Percentiles rank a stretch among this genome's conserved stretches.
phyloP scores from a whole-genome alignment of 2,797 vertebrate genomes.

The Anguilla marmorata region DNA sequence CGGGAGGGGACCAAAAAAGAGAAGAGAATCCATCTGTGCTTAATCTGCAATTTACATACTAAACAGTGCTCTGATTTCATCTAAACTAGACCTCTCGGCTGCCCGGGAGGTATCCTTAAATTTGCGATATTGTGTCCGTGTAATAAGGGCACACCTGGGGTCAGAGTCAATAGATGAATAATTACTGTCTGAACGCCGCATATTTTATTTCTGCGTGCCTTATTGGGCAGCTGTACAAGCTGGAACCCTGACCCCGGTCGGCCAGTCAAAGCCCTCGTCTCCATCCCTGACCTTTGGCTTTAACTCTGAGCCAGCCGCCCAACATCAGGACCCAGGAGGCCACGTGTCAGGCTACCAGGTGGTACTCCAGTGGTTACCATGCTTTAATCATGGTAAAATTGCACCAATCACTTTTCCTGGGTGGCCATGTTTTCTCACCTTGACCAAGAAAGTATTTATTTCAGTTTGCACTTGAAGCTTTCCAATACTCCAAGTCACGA shows the following conservation, averaged over 20 bases:
- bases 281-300: conserved; percentile 59
- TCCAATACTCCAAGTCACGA: not conserved
- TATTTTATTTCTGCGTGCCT: not conserved
- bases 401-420: conserved; percentile 52
- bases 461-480: not conserved
- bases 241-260: conserved; percentile 40
- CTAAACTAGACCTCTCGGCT: not conserved
- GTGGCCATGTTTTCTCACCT: conserved; percentile 34
- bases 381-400: conserved; percentile 45
- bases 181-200: conserved; percentile 3
- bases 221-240: conserved; percentile 47
- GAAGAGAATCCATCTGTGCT: not conserved
- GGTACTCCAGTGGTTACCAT: conserved; percentile 26
- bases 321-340: conserved; percentile 42
- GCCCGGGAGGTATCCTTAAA: not conserved
- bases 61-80: not conserved
- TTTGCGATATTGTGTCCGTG: not conserved
- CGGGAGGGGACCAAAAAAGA: not conserved
- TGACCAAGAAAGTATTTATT: not conserved
- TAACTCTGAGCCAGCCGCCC: conserved; percentile 48
- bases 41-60: not conserved
- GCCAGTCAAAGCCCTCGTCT: conserved; percentile 41
- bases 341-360: conserved; percentile 48
- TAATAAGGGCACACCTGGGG: not conserved
- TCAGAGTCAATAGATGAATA: not conserved